Conservation (phyloP, 2,888 invertebrate genomes). For the Athripsodes cinereus region DNA sequence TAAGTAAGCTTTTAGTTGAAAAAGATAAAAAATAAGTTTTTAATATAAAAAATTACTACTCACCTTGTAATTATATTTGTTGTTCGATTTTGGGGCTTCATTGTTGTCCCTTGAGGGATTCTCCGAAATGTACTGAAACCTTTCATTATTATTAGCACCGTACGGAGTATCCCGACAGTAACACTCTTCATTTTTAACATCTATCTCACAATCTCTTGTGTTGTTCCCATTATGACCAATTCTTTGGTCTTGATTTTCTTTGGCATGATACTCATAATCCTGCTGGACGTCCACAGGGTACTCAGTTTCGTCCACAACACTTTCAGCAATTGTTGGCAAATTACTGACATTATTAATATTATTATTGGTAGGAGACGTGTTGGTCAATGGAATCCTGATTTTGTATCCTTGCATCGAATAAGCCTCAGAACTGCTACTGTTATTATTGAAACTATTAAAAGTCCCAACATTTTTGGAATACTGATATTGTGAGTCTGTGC, state of each 20-base stretch:
- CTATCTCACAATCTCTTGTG: slow-evolving; percentile 7
- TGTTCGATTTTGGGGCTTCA: slow-evolving; percentile 19
- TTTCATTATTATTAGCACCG: slow-evolving; percentile 10
- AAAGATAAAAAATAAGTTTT: no score
- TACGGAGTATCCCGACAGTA: slow-evolving; percentile 18
- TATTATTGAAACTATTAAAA: slow-evolving; percentile 12
- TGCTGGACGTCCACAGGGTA: slow-evolving; percentile 25
- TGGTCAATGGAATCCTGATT: slow-evolving; percentile 14
- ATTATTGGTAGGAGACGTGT: slow-evolving; percentile 8
- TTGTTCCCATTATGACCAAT: slow-evolving; percentile 5
- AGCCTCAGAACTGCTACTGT: slow-evolving; percentile 7
- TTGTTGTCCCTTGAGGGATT: slow-evolving; percentile 4
- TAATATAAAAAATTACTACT: no score
- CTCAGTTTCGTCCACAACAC: slow-evolving; percentile 22
- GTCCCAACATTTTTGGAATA: slow-evolving; percentile 14
- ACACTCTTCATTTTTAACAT: slow-evolving; percentile 4
- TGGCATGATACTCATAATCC: slow-evolving; percentile 13
- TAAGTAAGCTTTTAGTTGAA: no score
- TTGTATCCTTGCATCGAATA: slow-evolving; percentile 20
- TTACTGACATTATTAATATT: slow-evolving; percentile 14
- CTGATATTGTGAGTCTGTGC: slow-evolving; percentile 14
- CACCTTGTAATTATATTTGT: slow-evolving; percentile 25
- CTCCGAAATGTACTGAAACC: slow-evolving; percentile 23
- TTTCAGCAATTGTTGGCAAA: slow-evolving; percentile 25
- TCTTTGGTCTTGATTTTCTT: slow-evolving; percentile 12